Evolutionary conservation across 2,888 invertebrate species (phyloP).

Genomic region (Yponomeuta cagnagella): DNA sequence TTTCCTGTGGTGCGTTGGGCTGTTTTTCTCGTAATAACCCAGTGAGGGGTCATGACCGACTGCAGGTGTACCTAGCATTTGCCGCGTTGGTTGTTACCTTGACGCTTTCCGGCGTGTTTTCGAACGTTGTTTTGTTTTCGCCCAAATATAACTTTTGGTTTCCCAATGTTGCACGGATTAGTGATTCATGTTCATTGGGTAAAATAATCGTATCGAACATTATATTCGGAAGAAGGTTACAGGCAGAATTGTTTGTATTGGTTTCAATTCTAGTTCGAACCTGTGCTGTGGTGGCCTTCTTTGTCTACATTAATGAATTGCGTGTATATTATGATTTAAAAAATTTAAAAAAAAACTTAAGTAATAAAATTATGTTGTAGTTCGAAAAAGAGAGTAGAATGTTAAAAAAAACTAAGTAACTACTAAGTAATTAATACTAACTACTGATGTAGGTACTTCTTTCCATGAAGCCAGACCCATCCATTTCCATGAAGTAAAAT

Average conservation of each 20-base stretch:
- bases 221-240: neutral
- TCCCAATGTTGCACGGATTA: neutral
- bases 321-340: too few species aligned
- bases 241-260: too few species aligned
- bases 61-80: constrained; percentile 1
- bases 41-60: neutral
- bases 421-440: too few species aligned
- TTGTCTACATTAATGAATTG: too few species aligned
- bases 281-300: too few species aligned
- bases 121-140: neutral
- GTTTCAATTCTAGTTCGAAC: too few species aligned
- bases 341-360: too few species aligned
- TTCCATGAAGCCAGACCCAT: neutral
- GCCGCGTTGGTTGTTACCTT: constrained; percentile 3
- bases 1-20: constrained; percentile 29
- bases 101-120: constrained; percentile 8
- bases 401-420: too few species aligned
- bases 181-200: neutral
- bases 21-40: neutral
- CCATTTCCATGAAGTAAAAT: neutral
- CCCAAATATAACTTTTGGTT: neutral
- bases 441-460: too few species aligned
- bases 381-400: too few species aligned
- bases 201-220: neutral
- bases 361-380: too few species aligned